A percentile compares a stretch with the other conserved stretches of the same genome.
Conservation (phyloP, 2,113 vertebrate genomes). For the Acrocephalus arundinaceus region DNA sequence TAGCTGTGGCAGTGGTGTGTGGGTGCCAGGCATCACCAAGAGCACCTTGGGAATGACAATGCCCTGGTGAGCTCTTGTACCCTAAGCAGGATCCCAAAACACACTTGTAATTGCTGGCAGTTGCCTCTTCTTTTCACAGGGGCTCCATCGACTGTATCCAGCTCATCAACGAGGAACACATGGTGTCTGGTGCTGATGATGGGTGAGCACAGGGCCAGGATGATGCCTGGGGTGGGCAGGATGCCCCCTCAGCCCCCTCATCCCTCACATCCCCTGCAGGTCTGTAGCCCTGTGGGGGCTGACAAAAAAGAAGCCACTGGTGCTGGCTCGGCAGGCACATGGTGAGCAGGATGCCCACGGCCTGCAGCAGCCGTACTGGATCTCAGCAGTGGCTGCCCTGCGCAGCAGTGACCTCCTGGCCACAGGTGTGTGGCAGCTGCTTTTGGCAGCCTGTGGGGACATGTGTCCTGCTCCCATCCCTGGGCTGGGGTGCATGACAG, state of each 20-base stretch:
- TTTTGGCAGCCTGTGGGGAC: not conserved
- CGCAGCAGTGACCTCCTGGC: constrained; percentile 45
- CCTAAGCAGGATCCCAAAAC: not conserved
- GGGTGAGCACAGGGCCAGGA: constrained; percentile 74
- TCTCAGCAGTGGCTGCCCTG: not conserved
- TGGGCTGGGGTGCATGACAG: fast-evolving
- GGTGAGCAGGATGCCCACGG: not conserved
- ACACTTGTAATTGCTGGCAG: fast-evolving
- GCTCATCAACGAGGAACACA: constrained; percentile 95
- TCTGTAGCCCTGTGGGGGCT: constrained; percentile 91
- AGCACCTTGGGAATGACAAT: not conserved
- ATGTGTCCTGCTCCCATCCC: not conserved
- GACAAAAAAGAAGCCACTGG: constrained; percentile 90
- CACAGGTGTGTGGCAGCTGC: not conserved
- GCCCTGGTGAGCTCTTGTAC: fast-evolving
- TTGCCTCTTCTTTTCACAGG: constrained; percentile 59
- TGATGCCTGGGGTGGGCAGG: not conserved
- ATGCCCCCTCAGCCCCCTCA: not conserved
- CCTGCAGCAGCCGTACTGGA: constrained; percentile 26
- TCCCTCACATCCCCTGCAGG: constrained; percentile 44
- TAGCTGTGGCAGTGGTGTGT: fast-evolving
- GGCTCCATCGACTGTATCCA: constrained; percentile 95
- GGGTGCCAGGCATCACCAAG: not conserved
- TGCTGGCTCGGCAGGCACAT: constrained; percentile 82
- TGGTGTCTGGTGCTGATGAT: constrained; percentile 91